Percentiles rank a stretch among this genome's conserved stretches.
Conservation (phyloP, 2,888 invertebrate species). For the Tortricodes alternella region DNA sequence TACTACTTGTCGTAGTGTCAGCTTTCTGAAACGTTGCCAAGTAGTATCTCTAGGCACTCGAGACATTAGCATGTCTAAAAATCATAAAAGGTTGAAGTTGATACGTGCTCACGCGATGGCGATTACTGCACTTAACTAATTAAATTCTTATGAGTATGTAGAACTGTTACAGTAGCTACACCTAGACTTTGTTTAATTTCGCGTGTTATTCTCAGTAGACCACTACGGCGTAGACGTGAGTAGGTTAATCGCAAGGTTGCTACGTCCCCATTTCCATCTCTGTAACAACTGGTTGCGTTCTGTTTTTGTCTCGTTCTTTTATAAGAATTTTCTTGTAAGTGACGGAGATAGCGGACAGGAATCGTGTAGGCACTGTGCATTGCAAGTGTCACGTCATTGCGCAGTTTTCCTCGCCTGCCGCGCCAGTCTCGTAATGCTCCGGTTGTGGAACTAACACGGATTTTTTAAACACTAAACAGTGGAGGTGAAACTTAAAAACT, state of each 20-base stretch:
- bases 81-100: constrained; percentile 8
- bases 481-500: constrained; percentile 12
- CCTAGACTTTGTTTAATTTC: background rate
- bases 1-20: background rate
- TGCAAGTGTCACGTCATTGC: constrained; percentile 35
- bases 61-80: constrained; percentile 17
- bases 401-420: constrained; percentile 35
- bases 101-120: constrained; percentile 6
- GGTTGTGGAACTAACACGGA: constrained; percentile 36
- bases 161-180: background rate
- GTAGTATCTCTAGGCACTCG: constrained; percentile 4
- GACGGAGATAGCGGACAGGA: constrained; percentile 13
- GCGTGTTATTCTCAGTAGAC: background rate
- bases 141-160: constrained; percentile 3
- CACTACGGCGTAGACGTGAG: constrained; percentile 8
- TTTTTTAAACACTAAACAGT: constrained; percentile 29
- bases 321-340: constrained; percentile 9
- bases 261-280: constrained; percentile 54
- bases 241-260: constrained; percentile 38
- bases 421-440: constrained; percentile 13
- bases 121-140: constrained; percentile 22
- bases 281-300: constrained; percentile 36
- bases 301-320: constrained; percentile 39
- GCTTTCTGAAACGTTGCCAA: constrained; percentile 1
- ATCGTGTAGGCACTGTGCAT: constrained; percentile 18